phyloP scores from a whole-genome alignment of 2,113 vertebrate species.

The Machaerirhynchus nigripectus region DNA sequence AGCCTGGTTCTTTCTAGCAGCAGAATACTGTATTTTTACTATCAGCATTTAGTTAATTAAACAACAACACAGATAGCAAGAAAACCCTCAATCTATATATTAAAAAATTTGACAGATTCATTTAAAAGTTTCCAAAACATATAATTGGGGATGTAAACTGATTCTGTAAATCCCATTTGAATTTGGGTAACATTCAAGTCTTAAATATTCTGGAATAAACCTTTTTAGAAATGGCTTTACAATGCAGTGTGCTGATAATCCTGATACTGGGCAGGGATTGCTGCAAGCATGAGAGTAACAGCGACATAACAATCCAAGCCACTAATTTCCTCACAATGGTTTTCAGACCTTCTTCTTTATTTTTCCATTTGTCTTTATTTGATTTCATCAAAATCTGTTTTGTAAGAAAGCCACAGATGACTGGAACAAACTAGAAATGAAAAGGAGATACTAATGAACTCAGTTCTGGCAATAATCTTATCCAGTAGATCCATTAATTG shows the following conservation, averaged over 20 bases:
- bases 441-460: background rate
- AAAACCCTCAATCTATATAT: background rate
- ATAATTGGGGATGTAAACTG: background rate
- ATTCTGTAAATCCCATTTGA: background rate
- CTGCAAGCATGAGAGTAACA: background rate
- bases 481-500: background rate
- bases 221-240: background rate
- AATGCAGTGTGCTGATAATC: background rate
- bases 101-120: background rate
- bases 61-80: background rate
- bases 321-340: background rate
- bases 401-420: background rate
- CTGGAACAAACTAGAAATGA: background rate
- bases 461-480: background rate
- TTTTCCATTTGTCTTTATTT: background rate
- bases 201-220: background rate
- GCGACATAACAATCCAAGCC: background rate
- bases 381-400: background rate
- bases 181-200: background rate
- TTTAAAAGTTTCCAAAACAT: background rate
- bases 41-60: background rate
- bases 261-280: background rate
- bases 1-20: background rate
- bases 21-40: background rate
- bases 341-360: background rate